phyloP scores from a whole-genome alignment of 53 echinoderm and acorn worm species.

The Holothuria scabra region DNA sequence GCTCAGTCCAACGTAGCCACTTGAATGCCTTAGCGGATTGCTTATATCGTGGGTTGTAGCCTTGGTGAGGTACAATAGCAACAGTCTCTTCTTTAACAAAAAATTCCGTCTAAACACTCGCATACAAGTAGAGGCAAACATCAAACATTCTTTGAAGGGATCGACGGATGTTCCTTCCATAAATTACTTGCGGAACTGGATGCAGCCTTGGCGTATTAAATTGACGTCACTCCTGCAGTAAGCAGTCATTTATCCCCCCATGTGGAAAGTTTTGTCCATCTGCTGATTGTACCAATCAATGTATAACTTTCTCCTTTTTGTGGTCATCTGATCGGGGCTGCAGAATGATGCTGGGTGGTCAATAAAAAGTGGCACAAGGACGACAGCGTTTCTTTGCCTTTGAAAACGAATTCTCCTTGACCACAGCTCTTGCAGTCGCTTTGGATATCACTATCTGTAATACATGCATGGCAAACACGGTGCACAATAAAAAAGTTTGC shows the following conservation, averaged over 20 bases:
- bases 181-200: conserved; percentile 57
- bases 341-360: neutral
- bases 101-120: conserved; percentile 43
- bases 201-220: conserved; percentile 41
- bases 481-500: no score
- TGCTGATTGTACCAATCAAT: neutral
- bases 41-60: no score
- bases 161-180: no score
- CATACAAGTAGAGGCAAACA: conserved; percentile 50
- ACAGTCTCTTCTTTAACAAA: neutral
- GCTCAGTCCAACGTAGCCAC: conserved; percentile 37
- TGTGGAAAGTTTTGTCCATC: neutral
- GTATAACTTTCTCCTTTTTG: neutral
- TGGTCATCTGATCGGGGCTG: conserved; percentile 6
- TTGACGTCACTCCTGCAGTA: conserved; percentile 56
- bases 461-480: no score
- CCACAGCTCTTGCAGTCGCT: conserved; percentile 11
- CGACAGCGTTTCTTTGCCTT: conserved; percentile 22
- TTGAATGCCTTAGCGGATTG: conserved; percentile 22
- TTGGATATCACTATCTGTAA: conserved; percentile 10
- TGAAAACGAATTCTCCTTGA: conserved; percentile 19
- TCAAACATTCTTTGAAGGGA: no score
- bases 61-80: no score
- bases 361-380: conserved; percentile 5
- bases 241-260: conserved; percentile 15